These are phyloP conservation scores for Rafetus swinhoei DNA, from an alignment of 2,113 vertebrate species.

Conservation along the genomic window DNA sequence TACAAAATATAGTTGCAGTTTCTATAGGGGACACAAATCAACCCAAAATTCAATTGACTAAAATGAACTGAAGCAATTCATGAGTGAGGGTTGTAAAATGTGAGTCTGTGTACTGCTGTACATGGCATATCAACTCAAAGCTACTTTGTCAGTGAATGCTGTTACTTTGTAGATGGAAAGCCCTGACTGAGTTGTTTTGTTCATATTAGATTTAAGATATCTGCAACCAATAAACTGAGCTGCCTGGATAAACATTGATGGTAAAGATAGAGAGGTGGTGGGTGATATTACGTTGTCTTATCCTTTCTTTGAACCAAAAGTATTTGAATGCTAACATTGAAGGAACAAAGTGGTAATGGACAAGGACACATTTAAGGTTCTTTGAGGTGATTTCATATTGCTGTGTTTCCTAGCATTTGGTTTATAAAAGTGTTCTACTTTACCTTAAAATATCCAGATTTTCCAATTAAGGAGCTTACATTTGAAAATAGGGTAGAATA, in stretches of 20 bases:
- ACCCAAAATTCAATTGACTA: neutral
- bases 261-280: neutral
- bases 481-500: neutral
- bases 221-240: neutral
- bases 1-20: neutral
- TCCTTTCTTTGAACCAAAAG: neutral
- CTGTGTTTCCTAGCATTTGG: neutral
- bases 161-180: neutral
- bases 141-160: neutral
- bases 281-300: neutral
- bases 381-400: neutral
- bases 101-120: neutral
- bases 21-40: neutral
- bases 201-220: neutral
- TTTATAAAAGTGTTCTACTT: neutral
- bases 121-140: neutral
- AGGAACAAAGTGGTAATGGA: neutral
- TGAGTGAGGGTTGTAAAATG: neutral
- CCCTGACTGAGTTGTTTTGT: neutral
- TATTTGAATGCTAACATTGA: neutral
- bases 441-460: neutral
- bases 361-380: neutral
- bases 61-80: neutral
- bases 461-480: neutral
- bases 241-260: neutral